phyloP scores from a whole-genome alignment of 2,113 vertebrate genomes.

The Grammomys surdaster region DNA sequence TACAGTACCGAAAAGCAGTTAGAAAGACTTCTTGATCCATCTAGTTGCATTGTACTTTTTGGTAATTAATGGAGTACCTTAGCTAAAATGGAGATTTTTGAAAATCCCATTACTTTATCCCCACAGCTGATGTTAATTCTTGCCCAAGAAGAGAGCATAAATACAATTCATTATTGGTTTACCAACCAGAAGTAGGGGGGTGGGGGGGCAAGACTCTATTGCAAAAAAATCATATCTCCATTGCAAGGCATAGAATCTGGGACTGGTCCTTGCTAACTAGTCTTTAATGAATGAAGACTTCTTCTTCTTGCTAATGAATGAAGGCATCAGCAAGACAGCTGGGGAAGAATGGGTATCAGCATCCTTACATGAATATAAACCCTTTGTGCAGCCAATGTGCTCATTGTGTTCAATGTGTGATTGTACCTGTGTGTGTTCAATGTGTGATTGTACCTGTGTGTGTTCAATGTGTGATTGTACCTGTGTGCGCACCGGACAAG shows the following conservation, averaged over 20 bases:
- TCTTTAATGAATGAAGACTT: too few species aligned
- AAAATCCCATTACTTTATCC: background rate
- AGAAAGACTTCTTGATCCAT: background rate
- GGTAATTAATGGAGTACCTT: background rate
- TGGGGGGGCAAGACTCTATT: rapidly evolving
- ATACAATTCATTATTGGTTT: background rate
- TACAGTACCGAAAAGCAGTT: slow-evolving; percentile 8
- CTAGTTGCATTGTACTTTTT: background rate
- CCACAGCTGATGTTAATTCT: background rate
- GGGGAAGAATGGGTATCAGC: background rate
- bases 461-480: too few species aligned
- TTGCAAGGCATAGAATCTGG: background rate
- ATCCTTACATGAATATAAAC: background rate
- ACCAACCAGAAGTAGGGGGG: background rate
- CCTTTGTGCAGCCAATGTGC: background rate
- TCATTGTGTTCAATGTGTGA: background rate
- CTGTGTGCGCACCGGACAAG: too few species aligned
- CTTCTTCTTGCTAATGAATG: background rate
- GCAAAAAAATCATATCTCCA: background rate
- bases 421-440: too few species aligned
- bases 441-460: too few species aligned
- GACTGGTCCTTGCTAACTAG: background rate
- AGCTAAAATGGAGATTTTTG: background rate
- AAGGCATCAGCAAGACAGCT: background rate
- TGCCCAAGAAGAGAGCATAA: background rate